Evolutionary conservation across 2,888 invertebrate genomes (phyloP), one percentile per base, ranked within the genome.

Genomic region (Ceriagrion tenellum): DNA sequence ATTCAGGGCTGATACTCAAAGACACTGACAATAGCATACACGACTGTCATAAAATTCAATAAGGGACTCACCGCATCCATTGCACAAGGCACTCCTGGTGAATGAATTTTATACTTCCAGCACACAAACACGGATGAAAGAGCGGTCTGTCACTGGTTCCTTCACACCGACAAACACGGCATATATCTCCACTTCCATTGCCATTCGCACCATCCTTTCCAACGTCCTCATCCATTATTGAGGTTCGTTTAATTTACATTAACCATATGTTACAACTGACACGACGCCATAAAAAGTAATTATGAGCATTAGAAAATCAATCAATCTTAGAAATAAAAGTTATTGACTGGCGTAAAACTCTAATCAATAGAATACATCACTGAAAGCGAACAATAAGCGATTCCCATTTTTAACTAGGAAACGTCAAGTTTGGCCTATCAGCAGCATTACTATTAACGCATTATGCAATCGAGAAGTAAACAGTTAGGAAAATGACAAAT

Each of bases 71-170:
- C 93, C 99, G 98, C 98, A 99, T 99, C 99, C 99, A 99, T 97
- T 99, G 99, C 96, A 99, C 98, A 96, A 99, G 97, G 97, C 99
- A 99, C 97, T 99, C 99, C 97, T 99, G 99, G 97, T 99, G 99
- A 95, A 99, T 99, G 98, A 99, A 99, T 97, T 99, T 99, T 96
- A 99, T 99, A 96, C 99, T 99, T 95, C 99, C 99, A 55, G 99
- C 99, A 97, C 99, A 99, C 95, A 99, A 99, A 97, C 99, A 99
- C 0, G 99, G 99, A 97, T 99, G 99, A 97, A 99, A 99, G 20
- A 99, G 97, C 0, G 99, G 99, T 96, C 99, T 98, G 96, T 99
- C 99, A 26, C 98, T 97, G 90, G 98, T 97, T 90, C 99, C 99
- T 97, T 99, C 99, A 96, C 99, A 99, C 96, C 99, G 98, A 97